These are phyloP conservation scores for Prenolepis imparis DNA, from an alignment of 2,888 invertebrate genomes.

Conservation along the genomic window DNA sequence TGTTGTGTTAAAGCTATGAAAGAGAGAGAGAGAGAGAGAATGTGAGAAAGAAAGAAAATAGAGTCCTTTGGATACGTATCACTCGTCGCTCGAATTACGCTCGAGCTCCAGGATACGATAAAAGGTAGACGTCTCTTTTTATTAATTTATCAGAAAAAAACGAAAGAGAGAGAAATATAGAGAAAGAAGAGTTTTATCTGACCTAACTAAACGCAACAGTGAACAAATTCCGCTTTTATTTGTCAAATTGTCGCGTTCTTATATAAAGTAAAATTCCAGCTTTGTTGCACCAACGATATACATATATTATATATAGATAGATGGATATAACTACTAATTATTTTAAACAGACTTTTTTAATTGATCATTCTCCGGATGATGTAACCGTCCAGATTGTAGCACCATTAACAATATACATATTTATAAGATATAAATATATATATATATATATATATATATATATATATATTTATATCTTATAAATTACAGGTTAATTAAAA, in stretches of 20 bases:
- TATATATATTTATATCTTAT: too few relatives aligned
- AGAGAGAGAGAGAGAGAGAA: conserved; percentile 11
- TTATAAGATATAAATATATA: too few relatives aligned
- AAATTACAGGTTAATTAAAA: neutral
- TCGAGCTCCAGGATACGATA: conserved; percentile 45
- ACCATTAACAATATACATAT: conserved; percentile 2
- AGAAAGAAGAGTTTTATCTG: neutral
- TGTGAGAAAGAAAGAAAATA: conserved; percentile 21
- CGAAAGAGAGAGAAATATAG: neutral
- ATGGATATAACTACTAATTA: neutral
- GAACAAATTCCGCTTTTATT: conserved; percentile 9
- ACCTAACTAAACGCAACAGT: neutral
- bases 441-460: too few relatives aligned
- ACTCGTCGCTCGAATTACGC: conserved; percentile 47
- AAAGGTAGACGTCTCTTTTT: neutral
- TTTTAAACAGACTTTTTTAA: neutral
- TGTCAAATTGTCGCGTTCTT: neutral
- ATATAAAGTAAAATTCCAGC: neutral
- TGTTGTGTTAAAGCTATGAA: conserved; percentile 51
- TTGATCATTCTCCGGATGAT: neutral
- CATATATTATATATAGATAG: neutral
- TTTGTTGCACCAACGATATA: conserved; percentile 25
- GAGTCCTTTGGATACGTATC: conserved; percentile 13
- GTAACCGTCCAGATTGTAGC: neutral
- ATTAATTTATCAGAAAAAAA: conserved; percentile 1